phyloP scores from a whole-genome alignment of 2,888 invertebrate species.

The Hyppa rectilinea region DNA sequence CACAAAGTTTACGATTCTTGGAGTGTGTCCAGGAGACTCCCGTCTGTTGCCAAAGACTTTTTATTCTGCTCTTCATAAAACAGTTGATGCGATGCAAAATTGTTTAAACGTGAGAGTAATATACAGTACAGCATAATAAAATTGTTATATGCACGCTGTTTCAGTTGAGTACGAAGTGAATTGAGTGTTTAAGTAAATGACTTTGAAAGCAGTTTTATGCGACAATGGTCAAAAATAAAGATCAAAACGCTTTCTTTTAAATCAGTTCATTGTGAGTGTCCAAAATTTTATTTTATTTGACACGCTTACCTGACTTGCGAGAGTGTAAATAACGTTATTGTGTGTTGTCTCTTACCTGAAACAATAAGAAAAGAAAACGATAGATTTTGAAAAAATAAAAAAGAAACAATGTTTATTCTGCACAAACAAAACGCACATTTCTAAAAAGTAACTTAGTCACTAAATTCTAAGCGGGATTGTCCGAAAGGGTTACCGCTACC shows the following conservation, averaged over 20 bases:
- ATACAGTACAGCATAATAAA: neutral
- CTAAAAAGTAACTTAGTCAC: no score
- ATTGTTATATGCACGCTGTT: neutral
- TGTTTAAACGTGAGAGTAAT: neutral
- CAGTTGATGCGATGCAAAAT: neutral
- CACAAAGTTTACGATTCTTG: neutral
- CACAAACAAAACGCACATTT: no score
- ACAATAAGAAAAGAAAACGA: no score
- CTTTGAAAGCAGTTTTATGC: neutral
- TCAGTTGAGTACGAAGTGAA: no score
- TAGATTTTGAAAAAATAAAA: no score
- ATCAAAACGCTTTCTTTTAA: no score
- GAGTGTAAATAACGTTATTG: no score
- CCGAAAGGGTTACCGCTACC: no score
- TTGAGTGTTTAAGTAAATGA: neutral
- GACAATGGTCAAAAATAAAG: neutral
- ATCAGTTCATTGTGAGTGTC: neutral
- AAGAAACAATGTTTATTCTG: no score
- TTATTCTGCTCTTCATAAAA: neutral
- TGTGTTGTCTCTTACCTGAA: no score
- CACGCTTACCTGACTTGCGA: no score
- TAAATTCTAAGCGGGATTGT: no score
- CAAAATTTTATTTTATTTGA: neutral
- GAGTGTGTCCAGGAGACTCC: neutral
- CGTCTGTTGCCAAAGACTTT: neutral